These are phyloP conservation scores for Nibea albiflora DNA, from an alignment of 2,113 vertebrate genomes.

Conservation along the genomic window DNA sequence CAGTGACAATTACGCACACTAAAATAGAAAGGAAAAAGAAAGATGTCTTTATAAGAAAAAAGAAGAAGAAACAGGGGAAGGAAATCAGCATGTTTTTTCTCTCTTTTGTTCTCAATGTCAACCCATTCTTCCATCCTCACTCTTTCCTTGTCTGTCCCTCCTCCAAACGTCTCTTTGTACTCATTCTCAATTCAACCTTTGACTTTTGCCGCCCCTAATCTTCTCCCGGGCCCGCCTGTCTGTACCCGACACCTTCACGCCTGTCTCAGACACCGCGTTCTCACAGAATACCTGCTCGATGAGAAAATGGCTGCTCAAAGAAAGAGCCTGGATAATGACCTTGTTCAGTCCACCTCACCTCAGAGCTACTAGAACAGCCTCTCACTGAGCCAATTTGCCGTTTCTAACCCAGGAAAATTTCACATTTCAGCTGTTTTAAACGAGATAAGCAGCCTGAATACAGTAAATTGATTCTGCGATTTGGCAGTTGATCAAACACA, in stretches of 20 bases:
- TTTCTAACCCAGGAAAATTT: not conserved
- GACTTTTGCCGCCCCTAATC: not conserved
- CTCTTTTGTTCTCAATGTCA: conserved; percentile 8
- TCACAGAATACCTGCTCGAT: not conserved
- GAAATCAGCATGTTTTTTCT: not conserved
- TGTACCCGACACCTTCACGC: not conserved
- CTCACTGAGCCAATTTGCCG: not conserved
- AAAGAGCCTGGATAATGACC: not conserved
- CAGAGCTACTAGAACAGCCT: not conserved
- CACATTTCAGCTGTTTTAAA: not conserved
- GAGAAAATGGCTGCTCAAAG: not conserved
- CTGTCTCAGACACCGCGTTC: not conserved
- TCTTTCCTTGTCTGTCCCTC: not conserved
- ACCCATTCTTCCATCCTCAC: not conserved
- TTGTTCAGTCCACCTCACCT: not conserved
- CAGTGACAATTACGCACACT: not conserved
- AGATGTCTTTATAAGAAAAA: not conserved
- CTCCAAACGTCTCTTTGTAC: not conserved
- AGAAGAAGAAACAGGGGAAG: not conserved
- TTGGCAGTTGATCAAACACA: not conserved
- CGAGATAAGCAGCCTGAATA: not conserved
- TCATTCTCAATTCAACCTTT: conserved; percentile 14
- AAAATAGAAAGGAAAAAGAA: not conserved
- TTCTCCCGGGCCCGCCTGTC: conserved; percentile 3
- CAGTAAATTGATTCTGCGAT: not conserved